These are phyloP conservation scores for Agrenia bidenticulata DNA, from an alignment of 2,888 invertebrate species.

Conservation along the genomic window DNA sequence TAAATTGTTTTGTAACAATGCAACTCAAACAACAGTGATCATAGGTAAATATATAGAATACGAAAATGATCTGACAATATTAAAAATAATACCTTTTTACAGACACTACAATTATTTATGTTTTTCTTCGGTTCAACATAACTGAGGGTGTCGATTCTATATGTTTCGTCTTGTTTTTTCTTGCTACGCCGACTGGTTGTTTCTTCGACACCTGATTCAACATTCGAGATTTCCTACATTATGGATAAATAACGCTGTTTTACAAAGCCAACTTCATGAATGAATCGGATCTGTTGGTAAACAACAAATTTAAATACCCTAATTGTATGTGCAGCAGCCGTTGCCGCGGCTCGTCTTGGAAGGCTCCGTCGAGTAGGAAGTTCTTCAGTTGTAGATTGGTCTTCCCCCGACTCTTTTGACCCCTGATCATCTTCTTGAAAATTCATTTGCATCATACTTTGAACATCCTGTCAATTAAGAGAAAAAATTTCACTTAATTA, in stretches of 20 bases:
- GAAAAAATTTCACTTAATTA: too few relatives aligned
- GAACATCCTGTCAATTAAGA: conserved; percentile 5
- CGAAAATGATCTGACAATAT: too few relatives aligned
- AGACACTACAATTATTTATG: neutral
- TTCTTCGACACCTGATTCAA: conserved; percentile 14
- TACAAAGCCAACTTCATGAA: neutral
- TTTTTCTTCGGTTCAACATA: neutral
- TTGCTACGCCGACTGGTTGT: neutral
- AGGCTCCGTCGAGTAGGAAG: conserved; percentile 16
- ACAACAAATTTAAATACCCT: too few relatives aligned
- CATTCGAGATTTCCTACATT: conserved; percentile 19
- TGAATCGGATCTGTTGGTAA: too few relatives aligned
- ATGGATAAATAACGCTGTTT: neutral
- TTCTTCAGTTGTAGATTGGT: conserved; percentile 6
- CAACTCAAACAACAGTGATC: too few relatives aligned
- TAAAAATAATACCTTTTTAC: conserved; percentile 13
- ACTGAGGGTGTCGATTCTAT: neutral
- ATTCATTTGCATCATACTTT: conserved; percentile 33
- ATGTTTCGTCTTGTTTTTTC: neutral
- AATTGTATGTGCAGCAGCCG: conserved; percentile 48
- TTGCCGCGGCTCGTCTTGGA: conserved; percentile 48
- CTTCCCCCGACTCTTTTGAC: conserved; percentile 10
- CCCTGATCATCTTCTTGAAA: conserved; percentile 10
- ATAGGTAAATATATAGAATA: too few relatives aligned
- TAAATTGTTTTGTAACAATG: too few relatives aligned